Conservation (phyloP, 2,113 vertebrate species). For the Enhydra lutris region DNA sequence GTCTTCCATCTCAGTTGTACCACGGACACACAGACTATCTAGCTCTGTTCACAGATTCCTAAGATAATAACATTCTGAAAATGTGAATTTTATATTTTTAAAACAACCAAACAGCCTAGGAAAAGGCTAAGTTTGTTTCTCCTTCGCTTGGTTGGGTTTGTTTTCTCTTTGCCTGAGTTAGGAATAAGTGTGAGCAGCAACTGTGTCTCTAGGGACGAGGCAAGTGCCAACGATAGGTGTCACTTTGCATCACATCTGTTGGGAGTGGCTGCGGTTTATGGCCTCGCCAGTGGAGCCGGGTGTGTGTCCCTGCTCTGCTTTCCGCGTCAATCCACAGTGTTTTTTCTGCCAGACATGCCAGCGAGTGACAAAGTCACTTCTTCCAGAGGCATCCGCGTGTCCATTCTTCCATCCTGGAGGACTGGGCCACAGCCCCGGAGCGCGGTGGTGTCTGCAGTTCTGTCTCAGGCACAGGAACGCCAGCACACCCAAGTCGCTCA, state of each 20-base stretch:
- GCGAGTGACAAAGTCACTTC: background rate
- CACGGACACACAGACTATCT: background rate
- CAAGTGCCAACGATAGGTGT: background rate
- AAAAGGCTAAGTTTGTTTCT: background rate
- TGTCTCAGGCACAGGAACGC: background rate
- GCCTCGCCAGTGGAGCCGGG: background rate
- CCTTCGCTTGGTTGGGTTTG: background rate
- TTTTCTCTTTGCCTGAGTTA: background rate
- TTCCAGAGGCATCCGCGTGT: rapidly evolving
- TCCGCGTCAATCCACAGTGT: background rate
- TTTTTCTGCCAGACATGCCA: background rate
- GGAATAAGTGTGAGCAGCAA: background rate
- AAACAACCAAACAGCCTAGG: background rate
- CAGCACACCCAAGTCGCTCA: too few species aligned
- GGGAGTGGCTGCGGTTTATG: background rate
- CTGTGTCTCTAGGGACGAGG: background rate
- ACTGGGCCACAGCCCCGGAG: rapidly evolving
- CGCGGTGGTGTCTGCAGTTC: rapidly evolving
- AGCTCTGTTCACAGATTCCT: background rate
- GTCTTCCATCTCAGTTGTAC: background rate
- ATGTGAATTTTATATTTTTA: background rate
- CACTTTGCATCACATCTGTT: background rate
- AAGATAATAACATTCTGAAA: background rate
- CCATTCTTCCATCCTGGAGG: too few species aligned
- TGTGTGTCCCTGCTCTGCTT: background rate